Conservation (phyloP, 2,113 vertebrate genomes). For the Hoplias malabaricus region DNA sequence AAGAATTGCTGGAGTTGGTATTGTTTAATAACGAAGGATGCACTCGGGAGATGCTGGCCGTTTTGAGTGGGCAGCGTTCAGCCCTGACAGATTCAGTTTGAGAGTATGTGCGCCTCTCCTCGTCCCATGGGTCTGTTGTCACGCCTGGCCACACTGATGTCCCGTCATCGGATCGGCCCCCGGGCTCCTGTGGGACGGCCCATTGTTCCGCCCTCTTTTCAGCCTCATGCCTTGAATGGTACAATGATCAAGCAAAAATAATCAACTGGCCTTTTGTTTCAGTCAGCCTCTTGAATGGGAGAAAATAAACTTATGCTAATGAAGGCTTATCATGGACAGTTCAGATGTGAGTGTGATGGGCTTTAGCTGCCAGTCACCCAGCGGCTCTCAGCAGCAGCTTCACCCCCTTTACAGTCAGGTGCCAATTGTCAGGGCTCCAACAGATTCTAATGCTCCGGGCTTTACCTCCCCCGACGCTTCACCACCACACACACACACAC, state of each 20-base stretch:
- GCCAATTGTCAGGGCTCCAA: conserved; percentile 65
- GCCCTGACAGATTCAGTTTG: conserved; percentile 60
- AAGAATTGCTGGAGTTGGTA: conserved; percentile 37
- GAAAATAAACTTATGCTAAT: conserved; percentile 78
- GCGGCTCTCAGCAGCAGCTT: conserved; percentile 28
- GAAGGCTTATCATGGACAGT: conserved; percentile 71
- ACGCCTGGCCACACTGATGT: conserved; percentile 60
- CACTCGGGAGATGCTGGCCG: conserved; percentile 59
- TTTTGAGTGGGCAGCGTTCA: conserved; percentile 54
- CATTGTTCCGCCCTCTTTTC: conserved; percentile 55
- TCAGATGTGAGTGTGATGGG: conserved; percentile 71
- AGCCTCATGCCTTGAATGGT: conserved; percentile 62
- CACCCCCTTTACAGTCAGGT: conserved; percentile 33
- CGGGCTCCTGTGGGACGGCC: conserved; percentile 52
- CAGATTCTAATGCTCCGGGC: conserved; percentile 59
- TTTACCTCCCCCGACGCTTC: not conserved
- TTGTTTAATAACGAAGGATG: conserved; percentile 30
- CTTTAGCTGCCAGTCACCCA: conserved; percentile 60
- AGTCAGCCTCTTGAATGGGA: conserved; percentile 58
- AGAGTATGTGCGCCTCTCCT: conserved; percentile 62
- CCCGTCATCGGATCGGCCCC: conserved; percentile 55
- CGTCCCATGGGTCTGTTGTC: conserved; percentile 64
- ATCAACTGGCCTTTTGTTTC: conserved; percentile 73
- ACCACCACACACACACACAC: too few relatives aligned
- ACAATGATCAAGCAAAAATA: conserved; percentile 72